Percentiles rank a stretch among this genome's conserved stretches.
phyloP scores from a whole-genome alignment of 2,888 invertebrate species.

The Meiosimyza decipiens region DNA sequence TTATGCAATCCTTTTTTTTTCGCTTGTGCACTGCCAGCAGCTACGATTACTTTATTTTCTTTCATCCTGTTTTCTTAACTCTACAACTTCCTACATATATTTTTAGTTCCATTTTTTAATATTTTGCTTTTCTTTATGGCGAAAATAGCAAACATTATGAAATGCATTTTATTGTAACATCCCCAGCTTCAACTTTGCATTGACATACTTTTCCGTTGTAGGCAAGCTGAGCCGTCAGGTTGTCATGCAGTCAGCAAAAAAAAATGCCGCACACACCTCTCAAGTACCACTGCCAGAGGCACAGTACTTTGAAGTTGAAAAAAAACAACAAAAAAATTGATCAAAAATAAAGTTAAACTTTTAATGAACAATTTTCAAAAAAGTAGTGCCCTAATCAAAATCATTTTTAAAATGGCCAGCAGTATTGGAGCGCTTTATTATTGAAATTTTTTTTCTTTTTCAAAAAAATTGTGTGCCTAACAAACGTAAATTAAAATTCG shows the following conservation, averaged over 20 bases:
- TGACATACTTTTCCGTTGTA: slow-evolving; percentile 28
- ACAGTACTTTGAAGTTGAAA: too few species aligned
- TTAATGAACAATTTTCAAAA: too few species aligned
- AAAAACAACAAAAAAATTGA: too few species aligned
- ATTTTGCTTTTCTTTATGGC: neutral
- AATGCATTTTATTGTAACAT: slow-evolving; percentile 29
- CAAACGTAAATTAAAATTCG: neutral
- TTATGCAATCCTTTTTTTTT: slow-evolving; percentile 11
- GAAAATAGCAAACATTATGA: neutral
- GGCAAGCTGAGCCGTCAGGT: neutral
- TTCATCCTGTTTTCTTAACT: slow-evolving; percentile 33
- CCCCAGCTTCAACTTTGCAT: slow-evolving; percentile 23
- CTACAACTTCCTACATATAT: slow-evolving; percentile 23
- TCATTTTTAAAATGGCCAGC: too few species aligned
- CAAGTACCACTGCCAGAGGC: neutral
- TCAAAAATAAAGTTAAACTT: too few species aligned
- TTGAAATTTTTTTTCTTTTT: too few species aligned
- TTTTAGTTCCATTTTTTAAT: slow-evolving; percentile 10
- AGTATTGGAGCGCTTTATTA: too few species aligned
- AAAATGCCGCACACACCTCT: slow-evolving; percentile 6
- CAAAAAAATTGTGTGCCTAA: neutral
- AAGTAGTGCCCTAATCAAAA: too few species aligned
- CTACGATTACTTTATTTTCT: slow-evolving; percentile 21
- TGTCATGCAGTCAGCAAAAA: neutral
- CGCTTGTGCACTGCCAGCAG: neutral